These are phyloP conservation scores for Drosophila arawakana DNA, from an alignment of 1,140 invertebrate species.

Conservation along the genomic window DNA sequence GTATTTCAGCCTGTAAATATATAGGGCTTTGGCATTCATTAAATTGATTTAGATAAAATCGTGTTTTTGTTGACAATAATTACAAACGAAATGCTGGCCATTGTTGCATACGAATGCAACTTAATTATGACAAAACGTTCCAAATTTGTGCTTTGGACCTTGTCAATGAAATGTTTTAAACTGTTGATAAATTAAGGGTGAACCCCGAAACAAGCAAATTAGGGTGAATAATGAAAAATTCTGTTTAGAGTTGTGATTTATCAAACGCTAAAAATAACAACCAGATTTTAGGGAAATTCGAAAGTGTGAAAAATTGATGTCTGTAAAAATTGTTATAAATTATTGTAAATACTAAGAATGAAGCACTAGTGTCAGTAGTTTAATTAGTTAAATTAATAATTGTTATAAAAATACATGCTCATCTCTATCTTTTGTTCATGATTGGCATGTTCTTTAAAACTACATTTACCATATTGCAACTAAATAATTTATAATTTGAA, in stretches of 20 bases:
- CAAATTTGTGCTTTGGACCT: conserved; percentile 24
- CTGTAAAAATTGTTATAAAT: neutral
- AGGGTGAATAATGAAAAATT: neutral
- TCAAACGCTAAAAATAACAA: conserved; percentile 17
- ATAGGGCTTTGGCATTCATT: conserved; percentile 57
- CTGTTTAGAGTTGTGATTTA: conserved; percentile 11
- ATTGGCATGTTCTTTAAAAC: too few relatives aligned
- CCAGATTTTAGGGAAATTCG: neutral
- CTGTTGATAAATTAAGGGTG: conserved; percentile 26
- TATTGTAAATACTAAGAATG: too few relatives aligned
- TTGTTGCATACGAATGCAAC: conserved; percentile 40
- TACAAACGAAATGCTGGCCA: conserved; percentile 55
- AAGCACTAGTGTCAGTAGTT: too few relatives aligned
- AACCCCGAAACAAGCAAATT: neutral
- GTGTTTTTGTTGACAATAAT: conserved; percentile 71
- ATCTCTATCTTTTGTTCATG: too few relatives aligned
- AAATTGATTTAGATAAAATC: conserved; percentile 80
- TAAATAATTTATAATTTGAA: too few relatives aligned
- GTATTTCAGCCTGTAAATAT: conserved; percentile 9
- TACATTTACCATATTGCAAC: too few relatives aligned
- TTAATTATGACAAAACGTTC: conserved; percentile 59
- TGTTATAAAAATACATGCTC: too few relatives aligned
- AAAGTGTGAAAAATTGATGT: conserved; percentile 9
- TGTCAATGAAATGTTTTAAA: conserved; percentile 29
- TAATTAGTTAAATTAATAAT: too few relatives aligned